These are phyloP conservation scores for Oreocharis arfaki DNA, from an alignment of 2,113 vertebrate species.

Conservation along the genomic window DNA sequence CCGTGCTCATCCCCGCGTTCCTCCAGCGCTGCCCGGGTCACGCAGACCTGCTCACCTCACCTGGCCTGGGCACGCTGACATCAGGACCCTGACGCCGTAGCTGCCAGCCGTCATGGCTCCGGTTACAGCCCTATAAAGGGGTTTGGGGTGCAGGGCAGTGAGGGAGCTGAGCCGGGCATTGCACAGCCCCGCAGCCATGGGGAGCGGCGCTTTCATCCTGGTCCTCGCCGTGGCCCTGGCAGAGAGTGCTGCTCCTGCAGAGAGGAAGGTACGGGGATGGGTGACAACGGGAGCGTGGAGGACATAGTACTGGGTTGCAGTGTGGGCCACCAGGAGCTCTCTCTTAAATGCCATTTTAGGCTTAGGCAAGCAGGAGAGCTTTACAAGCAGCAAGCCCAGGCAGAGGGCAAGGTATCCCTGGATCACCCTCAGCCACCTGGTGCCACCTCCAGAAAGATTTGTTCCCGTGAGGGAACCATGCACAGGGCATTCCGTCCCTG, in stretches of 20 bases:
- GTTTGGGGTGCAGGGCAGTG: accelerated
- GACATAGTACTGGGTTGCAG: not conserved
- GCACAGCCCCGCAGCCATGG: not conserved
- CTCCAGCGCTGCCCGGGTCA: not conserved
- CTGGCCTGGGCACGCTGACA: not conserved
- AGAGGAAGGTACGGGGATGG: not conserved
- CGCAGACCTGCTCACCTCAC: not conserved
- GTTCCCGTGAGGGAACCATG: not conserved
- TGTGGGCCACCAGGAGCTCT: not conserved
- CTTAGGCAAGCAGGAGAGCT: not conserved
- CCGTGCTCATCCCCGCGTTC: not conserved
- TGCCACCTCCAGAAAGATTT: not conserved
- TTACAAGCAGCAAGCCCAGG: not conserved
- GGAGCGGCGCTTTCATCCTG: not conserved
- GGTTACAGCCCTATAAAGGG: slow-evolving; percentile 26
- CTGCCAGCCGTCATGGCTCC: not conserved
- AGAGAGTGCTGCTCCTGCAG: accelerated
- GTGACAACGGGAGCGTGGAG: not conserved
- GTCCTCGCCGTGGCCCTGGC: not conserved
- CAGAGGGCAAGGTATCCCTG: not conserved
- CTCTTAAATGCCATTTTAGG: not conserved
- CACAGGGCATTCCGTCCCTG: not conserved
- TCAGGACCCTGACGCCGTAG: accelerated
- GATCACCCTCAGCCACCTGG: not conserved
- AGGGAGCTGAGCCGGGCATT: accelerated